These are phyloP conservation scores for Tinamus major DNA, from an alignment of 2,797 vertebrate genomes.

Conservation along the genomic window DNA sequence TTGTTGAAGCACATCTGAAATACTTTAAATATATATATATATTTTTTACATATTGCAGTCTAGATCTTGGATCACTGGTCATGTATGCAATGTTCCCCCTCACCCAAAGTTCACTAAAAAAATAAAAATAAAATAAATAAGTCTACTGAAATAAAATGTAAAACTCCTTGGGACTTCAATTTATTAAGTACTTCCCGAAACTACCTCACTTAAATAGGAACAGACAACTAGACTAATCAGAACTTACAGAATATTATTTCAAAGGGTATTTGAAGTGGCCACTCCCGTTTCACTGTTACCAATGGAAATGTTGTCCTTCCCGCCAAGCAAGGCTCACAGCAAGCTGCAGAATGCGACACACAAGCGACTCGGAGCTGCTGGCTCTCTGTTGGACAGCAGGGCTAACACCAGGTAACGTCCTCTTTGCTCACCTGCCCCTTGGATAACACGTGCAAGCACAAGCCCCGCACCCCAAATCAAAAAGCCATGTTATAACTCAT, in stretches of 20 bases:
- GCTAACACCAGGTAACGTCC: background rate
- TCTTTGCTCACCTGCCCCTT: background rate
- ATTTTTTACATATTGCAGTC: background rate
- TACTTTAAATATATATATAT: background rate
- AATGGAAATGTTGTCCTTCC: background rate
- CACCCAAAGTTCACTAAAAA: background rate
- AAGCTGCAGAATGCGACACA: rapidly evolving
- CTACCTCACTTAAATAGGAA: background rate
- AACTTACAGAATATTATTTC: background rate
- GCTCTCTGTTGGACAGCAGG: background rate
- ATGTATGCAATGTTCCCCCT: rapidly evolving
- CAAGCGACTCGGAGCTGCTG: rapidly evolving
- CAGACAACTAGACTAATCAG: rapidly evolving
- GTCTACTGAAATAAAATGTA: background rate
- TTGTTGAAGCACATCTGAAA: background rate
- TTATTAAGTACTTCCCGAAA: background rate
- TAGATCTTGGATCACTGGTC: background rate
- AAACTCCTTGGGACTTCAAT: background rate
- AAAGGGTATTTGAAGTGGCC: background rate
- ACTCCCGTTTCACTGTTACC: background rate
- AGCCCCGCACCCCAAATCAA: rapidly evolving
- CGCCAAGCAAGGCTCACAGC: background rate
- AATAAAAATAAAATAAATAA: background rate
- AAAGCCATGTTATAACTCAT: background rate
- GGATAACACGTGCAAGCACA: background rate